These are phyloP conservation scores for Kryptolebias marmoratus DNA, from an alignment of 2,113 vertebrate genomes.

Conservation along the genomic window DNA sequence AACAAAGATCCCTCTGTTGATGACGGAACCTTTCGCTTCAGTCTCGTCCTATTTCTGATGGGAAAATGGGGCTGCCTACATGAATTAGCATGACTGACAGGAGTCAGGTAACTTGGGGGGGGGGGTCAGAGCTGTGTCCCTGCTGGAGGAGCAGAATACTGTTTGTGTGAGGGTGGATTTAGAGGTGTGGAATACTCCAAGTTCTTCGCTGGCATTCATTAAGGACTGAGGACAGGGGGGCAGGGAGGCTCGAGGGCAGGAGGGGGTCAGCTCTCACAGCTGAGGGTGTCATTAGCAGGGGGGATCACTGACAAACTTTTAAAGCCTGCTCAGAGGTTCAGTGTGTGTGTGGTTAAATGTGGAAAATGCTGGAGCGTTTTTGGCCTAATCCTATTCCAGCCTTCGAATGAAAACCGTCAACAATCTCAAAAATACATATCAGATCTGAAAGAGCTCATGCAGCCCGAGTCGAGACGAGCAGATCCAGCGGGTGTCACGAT, in stretches of 20 bases:
- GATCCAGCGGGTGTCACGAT: slow-evolving; percentile 8
- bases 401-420: neutral
- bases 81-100: slow-evolving; percentile 61
- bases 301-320: slow-evolving; percentile 71
- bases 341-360: slow-evolving; percentile 26
- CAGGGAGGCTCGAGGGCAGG: slow-evolving; percentile 47
- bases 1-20: neutral
- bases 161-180: slow-evolving; percentile 24
- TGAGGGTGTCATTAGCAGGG: slow-evolving; percentile 69
- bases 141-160: slow-evolving; percentile 4
- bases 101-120: slow-evolving; percentile 60
- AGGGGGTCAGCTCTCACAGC: slow-evolving; percentile 71
- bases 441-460: neutral
- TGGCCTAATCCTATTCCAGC: neutral
- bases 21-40: neutral
- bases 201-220: slow-evolving; percentile 67
- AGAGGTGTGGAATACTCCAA: slow-evolving; percentile 18
- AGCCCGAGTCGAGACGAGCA: neutral
- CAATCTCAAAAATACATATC: neutral
- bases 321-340: slow-evolving; percentile 37
- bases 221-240: slow-evolving; percentile 33
- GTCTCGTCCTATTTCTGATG: slow-evolving; percentile 1
- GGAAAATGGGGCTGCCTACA: slow-evolving; percentile 49
- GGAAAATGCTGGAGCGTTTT: neutral
- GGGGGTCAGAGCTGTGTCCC: slow-evolving; percentile 49